Evolutionary conservation across 2,888 invertebrate genomes (phyloP).

Genomic region (Sinelater perroti): DNA sequence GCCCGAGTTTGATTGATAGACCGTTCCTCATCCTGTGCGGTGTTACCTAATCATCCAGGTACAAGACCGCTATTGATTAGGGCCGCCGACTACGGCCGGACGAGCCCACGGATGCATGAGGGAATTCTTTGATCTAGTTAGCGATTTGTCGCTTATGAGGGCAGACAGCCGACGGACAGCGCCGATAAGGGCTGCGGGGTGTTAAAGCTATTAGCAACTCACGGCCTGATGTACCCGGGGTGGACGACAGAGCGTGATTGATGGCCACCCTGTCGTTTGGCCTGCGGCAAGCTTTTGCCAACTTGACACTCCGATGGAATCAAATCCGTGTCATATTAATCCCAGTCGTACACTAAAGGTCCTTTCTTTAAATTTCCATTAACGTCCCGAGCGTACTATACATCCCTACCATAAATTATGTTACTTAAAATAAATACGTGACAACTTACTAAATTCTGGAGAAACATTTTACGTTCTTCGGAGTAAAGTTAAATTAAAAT

Average conservation of each 20-base stretch:
- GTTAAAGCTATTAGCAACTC: conserved; percentile 25
- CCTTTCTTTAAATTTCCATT: background rate
- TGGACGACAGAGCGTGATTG: conserved; percentile 28
- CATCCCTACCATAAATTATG: too few relatives aligned
- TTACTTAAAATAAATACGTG: too few relatives aligned
- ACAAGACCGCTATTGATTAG: conserved; percentile 10
- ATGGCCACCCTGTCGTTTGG: conserved; percentile 20
- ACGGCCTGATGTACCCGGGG: conserved; percentile 16
- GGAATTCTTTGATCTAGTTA: conserved; percentile 16
- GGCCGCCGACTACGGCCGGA: background rate
- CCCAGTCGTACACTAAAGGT: conserved; percentile 7
- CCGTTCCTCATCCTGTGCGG: conserved; percentile 4
- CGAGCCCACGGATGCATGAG: conserved; percentile 7
- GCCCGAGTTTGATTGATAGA: conserved; percentile 5
- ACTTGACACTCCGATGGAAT: conserved; percentile 11
- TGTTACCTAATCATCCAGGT: conserved; percentile 10
- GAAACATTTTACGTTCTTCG: too few relatives aligned
- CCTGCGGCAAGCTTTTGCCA: conserved; percentile 6
- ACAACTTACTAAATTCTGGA: too few relatives aligned
- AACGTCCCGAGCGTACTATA: too few relatives aligned
- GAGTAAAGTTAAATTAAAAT: too few relatives aligned
- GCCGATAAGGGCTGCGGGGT: conserved; percentile 22
- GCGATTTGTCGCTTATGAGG: conserved; percentile 21
- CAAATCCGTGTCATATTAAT: conserved; percentile 15
- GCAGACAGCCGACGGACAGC: conserved; percentile 19